Conservation (phyloP, 2,113 vertebrate species). For the Zosterops lateralis region DNA sequence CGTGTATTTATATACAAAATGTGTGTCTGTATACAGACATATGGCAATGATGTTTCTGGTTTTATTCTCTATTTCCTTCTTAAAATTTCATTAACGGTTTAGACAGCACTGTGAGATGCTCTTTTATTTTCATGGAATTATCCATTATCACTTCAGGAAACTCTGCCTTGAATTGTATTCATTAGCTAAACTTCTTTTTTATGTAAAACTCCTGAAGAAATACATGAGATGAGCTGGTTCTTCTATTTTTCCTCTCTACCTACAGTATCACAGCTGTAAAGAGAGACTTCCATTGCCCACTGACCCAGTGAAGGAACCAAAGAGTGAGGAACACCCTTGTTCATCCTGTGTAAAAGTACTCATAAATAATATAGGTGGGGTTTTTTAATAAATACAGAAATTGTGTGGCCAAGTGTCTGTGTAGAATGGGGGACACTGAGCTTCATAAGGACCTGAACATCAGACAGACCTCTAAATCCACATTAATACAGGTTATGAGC, state of each 20-base stretch:
- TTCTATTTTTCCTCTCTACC: background rate
- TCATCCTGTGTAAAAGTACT: background rate
- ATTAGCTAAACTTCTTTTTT: background rate
- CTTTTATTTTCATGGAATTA: background rate
- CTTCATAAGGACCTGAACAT: background rate
- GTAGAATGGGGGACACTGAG: background rate
- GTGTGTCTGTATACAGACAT: background rate
- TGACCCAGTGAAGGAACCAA: background rate
- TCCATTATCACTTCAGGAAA: background rate
- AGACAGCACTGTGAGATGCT: background rate
- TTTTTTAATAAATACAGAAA: background rate
- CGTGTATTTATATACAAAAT: background rate
- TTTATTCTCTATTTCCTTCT: background rate
- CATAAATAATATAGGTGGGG: background rate
- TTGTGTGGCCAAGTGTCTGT: background rate
- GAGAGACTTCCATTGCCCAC: background rate
- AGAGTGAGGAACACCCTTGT: background rate
- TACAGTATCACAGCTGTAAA: rapidly evolving
- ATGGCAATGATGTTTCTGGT: background rate
- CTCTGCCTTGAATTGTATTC: background rate
- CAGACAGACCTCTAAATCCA: background rate
- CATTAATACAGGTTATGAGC: background rate
- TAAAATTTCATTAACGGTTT: background rate
- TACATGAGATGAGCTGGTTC: background rate
- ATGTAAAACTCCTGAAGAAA: background rate